phyloP scores from a whole-genome alignment of 2,113 vertebrate genomes.

The Phalacrocorax brasilianus region DNA sequence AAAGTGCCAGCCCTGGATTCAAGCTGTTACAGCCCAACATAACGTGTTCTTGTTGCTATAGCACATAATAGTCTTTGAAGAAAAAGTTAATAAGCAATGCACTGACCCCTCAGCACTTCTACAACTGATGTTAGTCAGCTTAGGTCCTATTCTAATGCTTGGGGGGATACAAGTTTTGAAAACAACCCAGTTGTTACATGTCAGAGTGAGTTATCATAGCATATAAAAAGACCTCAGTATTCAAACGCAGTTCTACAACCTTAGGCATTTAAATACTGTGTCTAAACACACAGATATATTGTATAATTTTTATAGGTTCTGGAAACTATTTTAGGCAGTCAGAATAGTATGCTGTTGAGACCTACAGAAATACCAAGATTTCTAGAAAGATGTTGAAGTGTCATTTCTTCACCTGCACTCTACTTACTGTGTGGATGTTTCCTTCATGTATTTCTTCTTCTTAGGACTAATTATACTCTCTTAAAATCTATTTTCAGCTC shows the following conservation, averaged over 20 bases:
- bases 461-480: not conserved
- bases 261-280: not conserved
- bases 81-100: not conserved
- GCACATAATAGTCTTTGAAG: not conserved
- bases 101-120: not conserved
- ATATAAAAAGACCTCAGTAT: not conserved
- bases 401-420: not conserved
- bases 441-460: not conserved
- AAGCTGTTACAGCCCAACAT: constrained; percentile 9
- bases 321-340: not conserved
- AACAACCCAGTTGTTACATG: not conserved
- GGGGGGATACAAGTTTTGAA: not conserved
- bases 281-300: not conserved
- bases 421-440: not conserved
- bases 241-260: not conserved
- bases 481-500: not conserved
- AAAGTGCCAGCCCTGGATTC: not conserved
- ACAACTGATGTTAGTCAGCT: not conserved
- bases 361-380: not conserved
- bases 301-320: not conserved
- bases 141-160: not conserved
- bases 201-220: not conserved
- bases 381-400: not conserved
- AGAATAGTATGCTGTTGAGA: not conserved
- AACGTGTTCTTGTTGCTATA: not conserved